A percentile compares a stretch with the other conserved stretches of the same genome.
These are phyloP conservation scores for Ceratotherium simum DNA, from an alignment of 2,113 vertebrate species.

Conservation along the genomic window DNA sequence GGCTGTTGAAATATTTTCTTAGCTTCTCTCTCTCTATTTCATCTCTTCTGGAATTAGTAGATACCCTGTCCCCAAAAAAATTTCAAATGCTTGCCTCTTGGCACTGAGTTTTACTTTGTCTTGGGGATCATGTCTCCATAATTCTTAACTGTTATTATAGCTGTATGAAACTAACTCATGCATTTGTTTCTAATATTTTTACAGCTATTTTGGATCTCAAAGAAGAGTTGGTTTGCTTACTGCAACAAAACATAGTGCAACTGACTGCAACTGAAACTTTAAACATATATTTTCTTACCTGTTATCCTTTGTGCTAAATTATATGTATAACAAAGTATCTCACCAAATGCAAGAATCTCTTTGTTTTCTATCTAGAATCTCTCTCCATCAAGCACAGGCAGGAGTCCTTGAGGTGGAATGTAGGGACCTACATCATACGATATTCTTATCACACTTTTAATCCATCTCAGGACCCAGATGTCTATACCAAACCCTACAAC, in stretches of 20 bases:
- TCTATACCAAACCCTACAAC: neutral
- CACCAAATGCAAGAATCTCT: neutral
- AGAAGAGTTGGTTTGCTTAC: neutral
- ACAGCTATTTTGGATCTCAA: neutral
- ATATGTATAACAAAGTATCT: neutral
- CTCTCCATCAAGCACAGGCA: neutral
- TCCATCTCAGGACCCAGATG: neutral
- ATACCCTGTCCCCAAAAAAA: neutral
- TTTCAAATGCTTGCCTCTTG: neutral
- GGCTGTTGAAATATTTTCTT: neutral
- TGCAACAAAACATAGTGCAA: neutral
- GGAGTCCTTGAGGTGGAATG: neutral
- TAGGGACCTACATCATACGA: neutral
- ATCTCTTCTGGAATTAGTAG: neutral
- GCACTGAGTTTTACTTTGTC: neutral
- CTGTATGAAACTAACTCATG: neutral
- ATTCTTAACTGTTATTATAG: neutral
- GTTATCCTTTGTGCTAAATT: neutral
- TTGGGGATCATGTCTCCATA: neutral
- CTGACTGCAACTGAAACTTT: neutral
- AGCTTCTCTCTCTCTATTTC: neutral
- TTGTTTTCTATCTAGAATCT: neutral
- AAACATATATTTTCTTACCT: neutral
- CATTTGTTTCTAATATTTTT: neutral
- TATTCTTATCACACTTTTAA: neutral